A percentile compares a stretch with the other conserved stretches of the same genome.
Evolutionary conservation across 2,797 vertebrate species (phyloP).

Genomic region (Sphenodon punctatus): DNA sequence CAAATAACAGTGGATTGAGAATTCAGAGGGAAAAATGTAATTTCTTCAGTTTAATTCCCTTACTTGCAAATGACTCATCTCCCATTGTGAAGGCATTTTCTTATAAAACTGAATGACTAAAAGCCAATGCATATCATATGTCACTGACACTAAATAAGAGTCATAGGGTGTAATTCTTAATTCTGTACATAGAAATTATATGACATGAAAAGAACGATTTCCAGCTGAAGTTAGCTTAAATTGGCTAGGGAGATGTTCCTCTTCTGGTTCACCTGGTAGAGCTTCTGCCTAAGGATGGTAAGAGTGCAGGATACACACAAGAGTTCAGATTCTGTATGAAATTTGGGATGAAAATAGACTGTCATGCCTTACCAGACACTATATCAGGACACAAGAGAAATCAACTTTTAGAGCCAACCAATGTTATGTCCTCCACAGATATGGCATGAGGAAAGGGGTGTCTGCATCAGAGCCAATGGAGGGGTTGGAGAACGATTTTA

Average conservation of each 20-base stretch:
- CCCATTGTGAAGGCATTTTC: slow-evolving; percentile 8
- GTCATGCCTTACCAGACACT: not conserved
- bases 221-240: not conserved
- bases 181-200: slow-evolving; percentile 27
- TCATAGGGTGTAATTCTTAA: slow-evolving; percentile 7
- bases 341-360: not conserved
- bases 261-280: not conserved
- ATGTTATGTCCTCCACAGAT: not conserved
- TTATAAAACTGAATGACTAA: not conserved
- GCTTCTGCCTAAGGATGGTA: not conserved
- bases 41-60: slow-evolving; percentile 3
- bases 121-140: slow-evolving; percentile 17
- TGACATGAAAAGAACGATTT: slow-evolving; percentile 7
- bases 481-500: not conserved
- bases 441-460: not conserved
- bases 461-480: not conserved
- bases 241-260: not conserved
- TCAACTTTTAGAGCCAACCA: too few relatives aligned
- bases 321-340: not conserved
- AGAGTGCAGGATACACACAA: not conserved
- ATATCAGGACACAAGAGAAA: not conserved
- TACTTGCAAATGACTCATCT: not conserved
- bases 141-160: slow-evolving; percentile 41
- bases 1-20: not conserved
- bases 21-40: slow-evolving; percentile 23